A percentile compares a stretch with the other conserved stretches of the same genome.
phyloP scores from a whole-genome alignment of 2,888 invertebrate genomes.

The Phasia obesa region DNA sequence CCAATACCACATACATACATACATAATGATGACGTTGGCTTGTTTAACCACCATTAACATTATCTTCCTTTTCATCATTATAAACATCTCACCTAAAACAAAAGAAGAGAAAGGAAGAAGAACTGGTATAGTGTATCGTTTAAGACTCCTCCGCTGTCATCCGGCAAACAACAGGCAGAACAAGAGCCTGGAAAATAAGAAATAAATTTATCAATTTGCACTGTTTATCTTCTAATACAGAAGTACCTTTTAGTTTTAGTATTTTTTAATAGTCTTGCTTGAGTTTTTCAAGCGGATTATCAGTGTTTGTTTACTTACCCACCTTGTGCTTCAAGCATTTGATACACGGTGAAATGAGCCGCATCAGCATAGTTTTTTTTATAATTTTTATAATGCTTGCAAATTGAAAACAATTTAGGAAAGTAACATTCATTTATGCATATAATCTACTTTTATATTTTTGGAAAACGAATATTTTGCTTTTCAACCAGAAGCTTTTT shows the following conservation, averaged over 20 bases:
- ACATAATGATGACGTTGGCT: background rate
- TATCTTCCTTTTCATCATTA: background rate
- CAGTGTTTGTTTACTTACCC: background rate
- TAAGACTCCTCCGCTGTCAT: constrained; percentile 38
- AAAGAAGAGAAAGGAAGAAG: too few species aligned
- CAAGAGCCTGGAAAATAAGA: constrained; percentile 1
- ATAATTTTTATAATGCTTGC: background rate
- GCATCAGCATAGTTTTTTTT: background rate
- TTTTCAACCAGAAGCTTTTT: too few species aligned
- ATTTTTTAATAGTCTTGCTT: constrained; percentile 19
- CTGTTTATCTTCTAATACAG: constrained; percentile 44
- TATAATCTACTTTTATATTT: too few species aligned
- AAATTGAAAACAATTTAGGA: background rate
- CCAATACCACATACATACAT: constrained; percentile 7
- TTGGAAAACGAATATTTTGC: too few species aligned
- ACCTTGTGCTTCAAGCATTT: background rate
- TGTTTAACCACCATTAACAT: constrained; percentile 21
- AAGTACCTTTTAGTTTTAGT: background rate
- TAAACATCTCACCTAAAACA: too few species aligned
- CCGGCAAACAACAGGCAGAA: constrained; percentile 3
- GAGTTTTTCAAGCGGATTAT: constrained; percentile 34
- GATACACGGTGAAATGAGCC: background rate
- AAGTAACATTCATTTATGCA: background rate
- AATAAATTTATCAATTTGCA: constrained; percentile 38
- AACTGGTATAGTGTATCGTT: background rate